Evolutionary conservation across 2,113 vertebrate species (phyloP), one percentile per base, ranked within the genome.

Genomic region (Peromyscus californicus): DNA sequence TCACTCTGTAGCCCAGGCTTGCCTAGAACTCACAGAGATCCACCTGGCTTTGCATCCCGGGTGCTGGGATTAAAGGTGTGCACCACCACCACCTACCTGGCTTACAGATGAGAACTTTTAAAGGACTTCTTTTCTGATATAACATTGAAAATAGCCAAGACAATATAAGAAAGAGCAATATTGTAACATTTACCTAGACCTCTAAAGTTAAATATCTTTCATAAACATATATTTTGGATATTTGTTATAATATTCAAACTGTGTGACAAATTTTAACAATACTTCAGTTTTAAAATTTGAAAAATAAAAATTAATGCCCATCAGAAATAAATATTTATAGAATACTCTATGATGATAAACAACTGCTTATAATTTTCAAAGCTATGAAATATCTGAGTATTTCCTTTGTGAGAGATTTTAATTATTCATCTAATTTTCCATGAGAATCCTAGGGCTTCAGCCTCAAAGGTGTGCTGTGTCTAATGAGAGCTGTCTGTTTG

Each of bases 361-460:
- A 93, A 0, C 9, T 85, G 22, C 26, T 85, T 95, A 8, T 72
- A 89, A 48, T 86, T 95, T 72, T 97, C 93, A 74, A 63, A 91
- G 24, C n/a, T 92, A 59, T 85, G 9, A 95, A 93, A 65, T 63
- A 0, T 92, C 26, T 61, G 16, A 85, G 39, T n/a, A 90, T 85
- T 93, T 93, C 90, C 89, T 65, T 91, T 83, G n/a, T 79, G 72
- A 96, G 51, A 86, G 39, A 4, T 76, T 63, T 91, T 42, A 87
- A 57, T 57, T 48, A 89, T 54, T 92, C 57, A 83, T 96, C 59
- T 90, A 89, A 87, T 92, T 92, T 93, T 39, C 22, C 67, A 0
- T 69, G 33, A 89, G n/a, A 16, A 92, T 57, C 78, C 80, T 1
- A 92, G 8, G 80, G 76, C 57, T 91, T 90, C 45, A 67, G 79